Conservation (phyloP, 2,797 vertebrate species). For the Eidolon dupreanum region DNA sequence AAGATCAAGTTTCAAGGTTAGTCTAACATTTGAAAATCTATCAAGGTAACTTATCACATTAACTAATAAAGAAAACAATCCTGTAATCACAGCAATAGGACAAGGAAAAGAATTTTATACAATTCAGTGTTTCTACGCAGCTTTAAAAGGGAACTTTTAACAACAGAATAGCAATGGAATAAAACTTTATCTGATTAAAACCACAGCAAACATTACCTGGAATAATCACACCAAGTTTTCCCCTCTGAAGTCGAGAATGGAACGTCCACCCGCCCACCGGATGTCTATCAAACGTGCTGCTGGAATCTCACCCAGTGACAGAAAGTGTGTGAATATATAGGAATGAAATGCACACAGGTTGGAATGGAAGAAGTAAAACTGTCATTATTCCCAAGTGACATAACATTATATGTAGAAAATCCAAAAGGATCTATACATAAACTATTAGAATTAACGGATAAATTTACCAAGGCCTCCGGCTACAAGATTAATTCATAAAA, state of each 20-base stretch:
- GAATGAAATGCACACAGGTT: background rate
- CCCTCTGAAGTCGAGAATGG: background rate
- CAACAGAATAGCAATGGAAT: background rate
- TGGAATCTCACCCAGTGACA: background rate
- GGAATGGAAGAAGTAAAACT: background rate
- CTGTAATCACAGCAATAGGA: background rate
- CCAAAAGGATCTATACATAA: background rate
- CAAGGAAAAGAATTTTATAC: background rate
- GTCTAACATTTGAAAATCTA: background rate
- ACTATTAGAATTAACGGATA: background rate
- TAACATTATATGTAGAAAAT: background rate
- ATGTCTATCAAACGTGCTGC: background rate
- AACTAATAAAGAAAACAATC: background rate
- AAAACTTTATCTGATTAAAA: conserved; percentile 16
- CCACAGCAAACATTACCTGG: background rate
- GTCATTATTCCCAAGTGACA: background rate
- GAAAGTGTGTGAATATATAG: background rate
- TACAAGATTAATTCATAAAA: background rate
- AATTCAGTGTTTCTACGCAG: background rate
- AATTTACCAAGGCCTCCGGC: background rate
- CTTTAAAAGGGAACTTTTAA: background rate
- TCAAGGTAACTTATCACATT: background rate
- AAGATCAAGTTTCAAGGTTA: background rate
- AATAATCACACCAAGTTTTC: background rate
- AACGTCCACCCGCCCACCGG: background rate